phyloP scores from a whole-genome alignment of 2,113 vertebrate genomes.

The Nibea albiflora region DNA sequence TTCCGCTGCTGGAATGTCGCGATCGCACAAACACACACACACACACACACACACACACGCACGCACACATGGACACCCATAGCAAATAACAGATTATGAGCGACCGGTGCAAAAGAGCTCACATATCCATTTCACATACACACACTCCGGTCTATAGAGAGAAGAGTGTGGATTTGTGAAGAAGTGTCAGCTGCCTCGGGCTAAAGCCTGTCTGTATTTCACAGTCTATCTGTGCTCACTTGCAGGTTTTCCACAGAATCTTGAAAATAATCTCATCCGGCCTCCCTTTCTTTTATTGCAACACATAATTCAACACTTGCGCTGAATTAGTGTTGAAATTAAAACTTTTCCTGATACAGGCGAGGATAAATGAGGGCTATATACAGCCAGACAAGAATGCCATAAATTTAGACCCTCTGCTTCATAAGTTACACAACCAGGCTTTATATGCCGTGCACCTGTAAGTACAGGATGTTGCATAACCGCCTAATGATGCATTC shows the following conservation, averaged over 20 bases:
- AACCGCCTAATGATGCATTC: slow-evolving; percentile 39
- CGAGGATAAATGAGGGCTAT: background rate
- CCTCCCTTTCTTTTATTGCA: slow-evolving; percentile 16
- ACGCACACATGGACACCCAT: slow-evolving; percentile 33
- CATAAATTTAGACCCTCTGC: background rate
- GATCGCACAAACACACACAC: slow-evolving; percentile 40
- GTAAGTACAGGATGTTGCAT: slow-evolving; percentile 39
- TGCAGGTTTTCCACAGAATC: slow-evolving; percentile 42
- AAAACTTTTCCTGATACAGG: slow-evolving; percentile 6
- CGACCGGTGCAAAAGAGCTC: slow-evolving; percentile 41
- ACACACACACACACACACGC: slow-evolving; percentile 18
- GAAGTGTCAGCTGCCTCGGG: slow-evolving; percentile 56
- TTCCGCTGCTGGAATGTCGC: slow-evolving; percentile 71
- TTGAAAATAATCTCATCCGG: slow-evolving; percentile 36
- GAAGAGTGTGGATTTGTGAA: slow-evolving; percentile 58
- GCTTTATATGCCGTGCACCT: slow-evolving; percentile 40
- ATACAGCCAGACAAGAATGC: background rate
- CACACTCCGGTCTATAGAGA: slow-evolving; percentile 50
- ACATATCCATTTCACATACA: slow-evolving; percentile 50
- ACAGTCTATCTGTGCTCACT: slow-evolving; percentile 28
- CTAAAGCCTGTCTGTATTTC: slow-evolving; percentile 38
- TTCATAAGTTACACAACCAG: slow-evolving; percentile 30
- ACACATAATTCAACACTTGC: slow-evolving; percentile 17
- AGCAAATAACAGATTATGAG: slow-evolving; percentile 65
- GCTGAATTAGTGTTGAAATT: background rate